Evolutionary conservation across 2,888 invertebrate species (phyloP), one percentile per base, ranked within the genome.

Genomic region (Cephus sareptanus): DNA sequence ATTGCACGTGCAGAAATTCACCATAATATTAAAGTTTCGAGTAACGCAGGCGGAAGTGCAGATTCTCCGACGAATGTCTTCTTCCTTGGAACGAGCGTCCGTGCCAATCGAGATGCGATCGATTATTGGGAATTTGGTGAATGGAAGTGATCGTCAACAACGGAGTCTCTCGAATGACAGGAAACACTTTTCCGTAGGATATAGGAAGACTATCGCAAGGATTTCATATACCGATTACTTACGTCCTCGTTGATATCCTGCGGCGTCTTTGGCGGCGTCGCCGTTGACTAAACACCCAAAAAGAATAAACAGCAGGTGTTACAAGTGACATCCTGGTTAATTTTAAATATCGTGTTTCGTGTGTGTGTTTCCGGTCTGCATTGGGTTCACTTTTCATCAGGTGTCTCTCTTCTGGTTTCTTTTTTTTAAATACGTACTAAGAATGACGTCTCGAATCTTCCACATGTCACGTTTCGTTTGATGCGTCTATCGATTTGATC

Each of bases 281-380:
- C 85, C 81, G 88, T 85, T 81, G 90, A 89, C 90, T 91, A 88
- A 87, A 87, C 87, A 88, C 84, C 87, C 85, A 89, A 84, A 88
- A 89, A 90, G 85, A 87, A 89, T 85, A 89, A 89, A 84, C 85
- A 84, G 79, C 85, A 84, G 80, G 85, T 86, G 87, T 88, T 89
- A 89, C 88, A 84, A 87, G 56, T 56, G 56, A 23, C 23, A 56
- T 56, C 56, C 56, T 35, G 56, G 56, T 23, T 56, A 56, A 23
- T 56, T 56, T 56, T 1, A 23, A 9, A 56, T 23, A 0, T 15
- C 15, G 40, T 56, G 23, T 56, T 56, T 23, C 56, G 56, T 56
- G 56, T 56, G 33, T 40, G 56, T 56, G 23, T 56, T 56, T 56
- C 56, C 23, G 56, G 56, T 56, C 9, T 56, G 56, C 56, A 23